Evolutionary conservation across 2,888 invertebrate species (phyloP), one percentile per base, ranked within the genome.

Genomic region (Odontocolon sp.): DNA sequence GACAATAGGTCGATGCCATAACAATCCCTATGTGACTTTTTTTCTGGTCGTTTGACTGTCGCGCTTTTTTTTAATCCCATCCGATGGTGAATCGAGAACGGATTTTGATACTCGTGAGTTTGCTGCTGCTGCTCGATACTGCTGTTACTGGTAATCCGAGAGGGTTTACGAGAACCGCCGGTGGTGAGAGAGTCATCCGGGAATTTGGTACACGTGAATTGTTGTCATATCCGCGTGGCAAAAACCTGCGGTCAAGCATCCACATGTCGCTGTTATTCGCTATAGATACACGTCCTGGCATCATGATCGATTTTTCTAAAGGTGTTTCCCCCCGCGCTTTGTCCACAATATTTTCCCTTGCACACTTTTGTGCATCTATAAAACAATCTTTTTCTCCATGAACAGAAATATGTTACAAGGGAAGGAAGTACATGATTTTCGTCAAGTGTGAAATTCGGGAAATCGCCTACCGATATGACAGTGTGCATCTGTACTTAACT

Each of bases 171-270:
- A 63, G 33, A 5, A 50, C 31, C 33, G 21, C 36, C 50, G 63
- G 23, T 16, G 33, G 47, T 14, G 21, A 8, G 18, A 42, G 42
- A 38, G 5, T 63, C 63, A 26, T 50, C 47, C 69, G 57, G 28
- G 63, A 75, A 69, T 75, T 69, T 56, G 63, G 40, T 64, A 33
- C 42, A 57, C 57, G 69, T 38, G 69, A 75, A 69, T 64, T 50
- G 63, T 75, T 50, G 69, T 56, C 40, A 38, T 75, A 50, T 69
- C 26, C 21, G 54, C 18, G 31, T 56, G 14, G 33, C 63, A 64
- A 75, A 75, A 74, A 56, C 36, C 50, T 63, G 74, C 40, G 69
- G 69, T 69, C 69, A 40, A 66, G 45, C 52, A n/a, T 11, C 28
- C 57, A 18, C 38, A 57, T 42, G 38, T 38, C 28, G 57, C 18